Percentiles rank a stretch among this genome's conserved stretches.
phyloP scores from a whole-genome alignment of 2,113 vertebrate species.

The Periophthalmodon schlosseri region DNA sequence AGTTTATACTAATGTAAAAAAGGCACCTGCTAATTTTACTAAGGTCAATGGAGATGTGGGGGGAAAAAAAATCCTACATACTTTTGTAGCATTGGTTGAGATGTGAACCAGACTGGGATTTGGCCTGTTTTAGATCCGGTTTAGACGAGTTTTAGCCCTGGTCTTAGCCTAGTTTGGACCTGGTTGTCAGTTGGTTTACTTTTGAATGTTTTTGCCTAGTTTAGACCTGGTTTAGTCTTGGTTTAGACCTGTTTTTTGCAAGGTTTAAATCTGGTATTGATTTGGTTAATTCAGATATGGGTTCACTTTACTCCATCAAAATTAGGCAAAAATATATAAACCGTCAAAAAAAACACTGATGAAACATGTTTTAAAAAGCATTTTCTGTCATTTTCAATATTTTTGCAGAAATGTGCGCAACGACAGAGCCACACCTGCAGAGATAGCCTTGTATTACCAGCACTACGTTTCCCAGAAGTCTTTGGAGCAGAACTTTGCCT shows the following conservation, averaged over 20 bases:
- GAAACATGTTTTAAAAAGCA: background rate
- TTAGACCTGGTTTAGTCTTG: background rate
- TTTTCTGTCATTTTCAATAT: slow-evolving; percentile 1
- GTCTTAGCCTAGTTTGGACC: background rate
- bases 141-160: background rate
- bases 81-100: background rate
- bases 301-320: too few relatives aligned
- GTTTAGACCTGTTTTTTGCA: background rate
- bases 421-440: slow-evolving; percentile 78
- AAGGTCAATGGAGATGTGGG: background rate
- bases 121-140: background rate
- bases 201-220: background rate
- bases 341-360: background rate
- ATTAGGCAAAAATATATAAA: too few relatives aligned
- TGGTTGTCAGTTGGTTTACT: background rate
- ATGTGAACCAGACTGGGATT: background rate
- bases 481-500: slow-evolving; percentile 75
- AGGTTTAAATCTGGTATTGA: too few relatives aligned
- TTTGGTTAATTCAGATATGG: too few relatives aligned
- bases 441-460: slow-evolving; percentile 82
- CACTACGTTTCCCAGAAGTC: slow-evolving; percentile 79
- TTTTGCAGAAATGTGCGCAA: slow-evolving; percentile 75
- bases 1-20: background rate
- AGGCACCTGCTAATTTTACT: background rate
- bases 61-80: background rate